Evolutionary conservation across 2,888 invertebrate genomes (phyloP), one percentile per base, ranked within the genome.

Genomic region (Drosophila niveifrons): DNA sequence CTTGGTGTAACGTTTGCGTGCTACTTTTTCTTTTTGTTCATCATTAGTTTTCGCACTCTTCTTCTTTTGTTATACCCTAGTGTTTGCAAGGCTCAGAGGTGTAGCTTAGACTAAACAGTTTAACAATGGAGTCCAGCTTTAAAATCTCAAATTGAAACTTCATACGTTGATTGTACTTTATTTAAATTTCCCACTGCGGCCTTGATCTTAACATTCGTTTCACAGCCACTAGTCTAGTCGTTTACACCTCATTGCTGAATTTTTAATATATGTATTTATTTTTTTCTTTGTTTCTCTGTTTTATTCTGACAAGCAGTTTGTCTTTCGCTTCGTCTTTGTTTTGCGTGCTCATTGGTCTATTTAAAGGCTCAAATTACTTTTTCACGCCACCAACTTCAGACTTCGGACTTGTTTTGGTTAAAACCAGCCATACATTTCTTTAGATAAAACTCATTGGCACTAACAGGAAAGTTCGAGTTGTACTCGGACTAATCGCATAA

Each of bases 1-100:
- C 11, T 53, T 53, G 56, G 48, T 65, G 59, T 69, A 69, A 57
- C 52, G 56, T 46, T 62, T 57, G 50, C 75, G 50, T 62, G 61
- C 36, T 62, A 65, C 65, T 62, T 73, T 74, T 75, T 65, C 52
- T 64, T 64, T 65, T 72, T 62, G 68, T 69, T 80, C 67, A 66
- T 84, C 76, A 83, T 88, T 82, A 80, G 75, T 80, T 82, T 86
- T 86, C 78, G 86, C 82, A 82, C 82, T 67, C 75, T 68, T 61
- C 23, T 57, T 66, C 52, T 65, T 36, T 55, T 44, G 34, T 53
- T 46, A 7, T 39, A 41, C 17, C 34, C 44, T 57, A 23, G 23
- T n/a, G 9, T 41, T 48, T 17, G n/a, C 31, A 31, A 10, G 13
- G 2, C 23, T 39, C 6, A 7, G 8, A 2, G 2, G 28, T 39